phyloP scores from a whole-genome alignment of 1,140 invertebrate species.

The Thereuonema tuberculata region DNA sequence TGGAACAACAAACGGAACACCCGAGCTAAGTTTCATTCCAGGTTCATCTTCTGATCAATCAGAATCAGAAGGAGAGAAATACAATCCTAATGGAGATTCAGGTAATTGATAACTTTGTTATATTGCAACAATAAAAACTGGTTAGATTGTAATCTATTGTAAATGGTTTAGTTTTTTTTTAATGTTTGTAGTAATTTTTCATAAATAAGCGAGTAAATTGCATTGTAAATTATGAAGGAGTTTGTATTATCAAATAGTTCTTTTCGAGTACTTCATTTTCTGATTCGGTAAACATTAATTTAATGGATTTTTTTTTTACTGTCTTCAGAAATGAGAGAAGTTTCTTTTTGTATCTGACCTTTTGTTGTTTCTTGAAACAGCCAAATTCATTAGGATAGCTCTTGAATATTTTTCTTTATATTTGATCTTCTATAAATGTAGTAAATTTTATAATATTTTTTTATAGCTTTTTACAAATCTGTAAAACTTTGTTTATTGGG shows the following conservation, averaged over 20 bases:
- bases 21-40: not conserved
- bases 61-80: conserved; percentile 14
- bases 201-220: not conserved
- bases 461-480: no score
- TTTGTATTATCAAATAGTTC: not conserved
- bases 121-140: no score
- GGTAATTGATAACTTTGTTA: conserved; percentile 15
- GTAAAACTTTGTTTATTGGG: no score
- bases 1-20: not conserved
- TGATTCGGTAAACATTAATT: not conserved
- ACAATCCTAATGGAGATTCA: not conserved
- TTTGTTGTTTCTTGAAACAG: no score
- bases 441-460: no score
- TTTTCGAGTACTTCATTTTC: not conserved
- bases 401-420: no score
- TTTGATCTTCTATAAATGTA: no score
- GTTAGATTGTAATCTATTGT: no score
- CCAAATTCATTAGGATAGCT: no score
- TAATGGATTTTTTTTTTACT: no score
- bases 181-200: not conserved
- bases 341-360: no score
- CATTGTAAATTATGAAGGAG: not conserved
- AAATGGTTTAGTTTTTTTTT: conserved; percentile 1
- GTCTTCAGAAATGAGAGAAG: no score
- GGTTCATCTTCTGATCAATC: not conserved